Conservation (phyloP, 2,113 vertebrate genomes). For the Sardina pilchardus region DNA sequence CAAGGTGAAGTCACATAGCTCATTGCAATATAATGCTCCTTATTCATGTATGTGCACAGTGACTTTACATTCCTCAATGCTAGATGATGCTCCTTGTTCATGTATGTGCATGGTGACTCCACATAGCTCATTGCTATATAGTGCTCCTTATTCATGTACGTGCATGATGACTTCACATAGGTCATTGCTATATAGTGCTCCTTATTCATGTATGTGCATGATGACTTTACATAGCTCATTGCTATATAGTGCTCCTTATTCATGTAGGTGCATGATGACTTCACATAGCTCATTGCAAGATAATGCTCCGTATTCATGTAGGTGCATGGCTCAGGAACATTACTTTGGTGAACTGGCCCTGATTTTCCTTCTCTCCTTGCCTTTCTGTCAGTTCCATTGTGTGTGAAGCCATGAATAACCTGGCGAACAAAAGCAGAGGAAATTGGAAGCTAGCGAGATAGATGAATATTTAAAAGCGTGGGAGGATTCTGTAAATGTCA, state of each 20-base stretch:
- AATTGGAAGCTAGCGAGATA: background rate
- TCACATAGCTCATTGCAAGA: background rate
- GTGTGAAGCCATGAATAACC: background rate
- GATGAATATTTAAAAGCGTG: slow-evolving; percentile 8
- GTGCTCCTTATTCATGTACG: background rate
- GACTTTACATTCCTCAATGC: too few species aligned
- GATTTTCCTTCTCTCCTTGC: background rate
- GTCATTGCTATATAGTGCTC: background rate
- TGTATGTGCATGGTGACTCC: too few species aligned
- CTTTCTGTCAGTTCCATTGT: background rate
- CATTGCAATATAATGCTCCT: background rate
- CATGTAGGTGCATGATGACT: background rate
- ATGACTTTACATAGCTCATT: background rate
- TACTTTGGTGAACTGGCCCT: background rate
- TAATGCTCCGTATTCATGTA: background rate
- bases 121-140: too few species aligned
- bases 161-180: too few species aligned
- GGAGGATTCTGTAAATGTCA: slow-evolving; percentile 9
- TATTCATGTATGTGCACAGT: background rate
- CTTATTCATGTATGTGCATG: background rate
- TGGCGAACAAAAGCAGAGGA: background rate
- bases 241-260: background rate
- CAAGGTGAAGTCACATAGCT: background rate
- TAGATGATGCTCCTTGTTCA: background rate
- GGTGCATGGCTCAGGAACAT: background rate